These are phyloP conservation scores for Parnassius glacialis DNA, from an alignment of 2,888 invertebrate species.

Conservation along the genomic window DNA sequence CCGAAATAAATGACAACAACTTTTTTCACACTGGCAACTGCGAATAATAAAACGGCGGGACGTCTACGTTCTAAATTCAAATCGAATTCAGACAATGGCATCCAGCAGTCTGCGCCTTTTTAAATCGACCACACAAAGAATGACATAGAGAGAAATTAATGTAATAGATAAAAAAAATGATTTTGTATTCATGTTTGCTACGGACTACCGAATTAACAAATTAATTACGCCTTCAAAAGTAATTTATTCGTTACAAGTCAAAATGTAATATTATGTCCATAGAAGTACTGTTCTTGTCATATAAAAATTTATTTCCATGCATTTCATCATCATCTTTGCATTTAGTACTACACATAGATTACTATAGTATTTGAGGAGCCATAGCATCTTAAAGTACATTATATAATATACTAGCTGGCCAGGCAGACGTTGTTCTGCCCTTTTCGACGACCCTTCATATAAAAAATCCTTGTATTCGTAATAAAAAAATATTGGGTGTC, in stretches of 20 bases:
- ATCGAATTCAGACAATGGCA: slow-evolving; percentile 68
- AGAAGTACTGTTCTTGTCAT: too few relatives aligned
- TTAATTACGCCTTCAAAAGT: slow-evolving; percentile 42
- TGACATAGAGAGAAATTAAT: slow-evolving; percentile 61
- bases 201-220: slow-evolving; percentile 66
- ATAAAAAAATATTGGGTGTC: too few relatives aligned
- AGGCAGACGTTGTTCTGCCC: too few relatives aligned
- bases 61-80: slow-evolving; percentile 67
- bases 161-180: slow-evolving; percentile 43
- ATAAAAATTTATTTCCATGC: too few relatives aligned
- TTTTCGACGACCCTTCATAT: too few relatives aligned
- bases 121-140: slow-evolving; percentile 53
- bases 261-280: not conserved
- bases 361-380: too few relatives aligned
- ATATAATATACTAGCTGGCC: too few relatives aligned
- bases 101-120: slow-evolving; percentile 68
- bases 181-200: slow-evolving; percentile 50
- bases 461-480: too few relatives aligned
- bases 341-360: too few relatives aligned
- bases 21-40: slow-evolving; percentile 67
- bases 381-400: too few relatives aligned
- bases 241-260: slow-evolving; percentile 36
- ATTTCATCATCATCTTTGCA: too few relatives aligned
- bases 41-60: slow-evolving; percentile 72
- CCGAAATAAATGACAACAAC: slow-evolving; percentile 59